A percentile compares a stretch with the other conserved stretches of the same genome.
phyloP scores from a whole-genome alignment of 35 echinoderm and acorn worm genomes.

The Holothuria glaberrima region DNA sequence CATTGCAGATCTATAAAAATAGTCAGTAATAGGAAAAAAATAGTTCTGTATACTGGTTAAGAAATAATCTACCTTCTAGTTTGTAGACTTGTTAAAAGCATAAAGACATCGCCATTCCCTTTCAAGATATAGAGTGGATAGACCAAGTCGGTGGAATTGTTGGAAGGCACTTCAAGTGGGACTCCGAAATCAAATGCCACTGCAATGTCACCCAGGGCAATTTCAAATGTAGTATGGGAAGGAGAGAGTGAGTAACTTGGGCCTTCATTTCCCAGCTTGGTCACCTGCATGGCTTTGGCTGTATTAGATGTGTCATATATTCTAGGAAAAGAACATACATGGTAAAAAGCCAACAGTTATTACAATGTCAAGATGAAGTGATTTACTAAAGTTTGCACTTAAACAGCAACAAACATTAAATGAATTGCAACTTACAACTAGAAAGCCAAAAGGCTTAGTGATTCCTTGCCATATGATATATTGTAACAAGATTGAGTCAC shows the following conservation, averaged over 20 bases:
- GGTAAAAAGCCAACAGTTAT: not conserved
- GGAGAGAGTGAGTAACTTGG: slow-evolving; percentile 77
- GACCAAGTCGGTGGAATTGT: slow-evolving; percentile 19
- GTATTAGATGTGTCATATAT: slow-evolving; percentile 76
- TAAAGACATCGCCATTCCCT: slow-evolving; percentile 93
- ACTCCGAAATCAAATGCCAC: slow-evolving; percentile 92
- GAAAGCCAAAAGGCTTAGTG: too few relatives aligned
- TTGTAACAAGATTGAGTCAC: too few relatives aligned
- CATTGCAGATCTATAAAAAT: too few relatives aligned
- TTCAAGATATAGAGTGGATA: slow-evolving; percentile 91
- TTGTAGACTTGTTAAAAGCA: slow-evolving; percentile 76
- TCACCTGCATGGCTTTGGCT: slow-evolving; percentile 72
- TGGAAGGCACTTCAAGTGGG: slow-evolving; percentile 54
- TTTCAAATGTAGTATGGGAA: slow-evolving; percentile 75
- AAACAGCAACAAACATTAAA: too few relatives aligned
- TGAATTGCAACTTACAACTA: too few relatives aligned
- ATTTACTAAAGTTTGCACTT: too few relatives aligned
- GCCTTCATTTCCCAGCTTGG: slow-evolving; percentile 65
- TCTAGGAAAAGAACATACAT: slow-evolving; percentile 36
- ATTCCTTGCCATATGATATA: too few relatives aligned
- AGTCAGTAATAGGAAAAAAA: too few relatives aligned
- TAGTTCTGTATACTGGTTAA: too few relatives aligned
- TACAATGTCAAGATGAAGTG: too few relatives aligned
- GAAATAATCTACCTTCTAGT: slow-evolving; percentile 69
- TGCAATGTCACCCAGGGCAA: slow-evolving; percentile 90